phyloP scores from a whole-genome alignment of 1,140 invertebrate genomes.

The Kradibia gibbosae region DNA sequence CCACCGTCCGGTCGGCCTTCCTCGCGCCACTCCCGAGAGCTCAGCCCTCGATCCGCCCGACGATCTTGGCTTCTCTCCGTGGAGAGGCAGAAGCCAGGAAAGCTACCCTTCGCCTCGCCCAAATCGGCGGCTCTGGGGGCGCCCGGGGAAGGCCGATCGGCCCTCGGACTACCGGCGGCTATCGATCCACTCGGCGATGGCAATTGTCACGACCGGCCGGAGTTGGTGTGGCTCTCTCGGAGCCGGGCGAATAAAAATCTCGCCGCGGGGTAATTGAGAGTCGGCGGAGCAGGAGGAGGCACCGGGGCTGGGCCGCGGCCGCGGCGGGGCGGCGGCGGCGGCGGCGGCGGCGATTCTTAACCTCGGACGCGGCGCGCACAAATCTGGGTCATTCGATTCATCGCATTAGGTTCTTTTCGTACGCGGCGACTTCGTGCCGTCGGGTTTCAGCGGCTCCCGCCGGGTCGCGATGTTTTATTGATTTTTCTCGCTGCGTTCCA shows the following conservation, averaged over 20 bases:
- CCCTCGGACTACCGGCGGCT: too few relatives aligned
- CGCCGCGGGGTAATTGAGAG: constrained; percentile 4
- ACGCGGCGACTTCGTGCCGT: constrained; percentile 20
- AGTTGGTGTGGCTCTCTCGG: not conserved
- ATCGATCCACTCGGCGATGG: too few relatives aligned
- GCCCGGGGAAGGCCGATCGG: too few relatives aligned
- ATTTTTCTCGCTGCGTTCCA: constrained; percentile 37
- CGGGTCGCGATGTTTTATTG: constrained; percentile 50
- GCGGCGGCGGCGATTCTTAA: constrained; percentile 26
- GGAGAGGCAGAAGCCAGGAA: too few relatives aligned
- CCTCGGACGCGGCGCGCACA: constrained; percentile 42
- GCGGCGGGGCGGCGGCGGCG: not conserved
- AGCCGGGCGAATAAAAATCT: constrained; percentile 28
- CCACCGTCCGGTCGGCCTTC: too few relatives aligned
- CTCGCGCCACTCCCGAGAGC: too few relatives aligned
- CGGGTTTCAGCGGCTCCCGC: constrained; percentile 19
- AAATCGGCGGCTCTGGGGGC: too few relatives aligned
- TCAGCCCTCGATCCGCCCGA: too few relatives aligned
- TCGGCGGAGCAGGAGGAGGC: constrained; percentile 33
- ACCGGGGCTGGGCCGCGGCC: constrained; percentile 18
- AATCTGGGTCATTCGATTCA: constrained; percentile 52
- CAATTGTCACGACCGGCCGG: too few relatives aligned
- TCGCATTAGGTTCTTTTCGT: constrained; percentile 52
- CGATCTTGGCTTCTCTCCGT: too few relatives aligned
- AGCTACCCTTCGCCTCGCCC: too few relatives aligned